A percentile compares a stretch with the other conserved stretches of the same genome.
Conservation (phyloP, 1,140 invertebrate genomes). For the Bombus affinis region DNA sequence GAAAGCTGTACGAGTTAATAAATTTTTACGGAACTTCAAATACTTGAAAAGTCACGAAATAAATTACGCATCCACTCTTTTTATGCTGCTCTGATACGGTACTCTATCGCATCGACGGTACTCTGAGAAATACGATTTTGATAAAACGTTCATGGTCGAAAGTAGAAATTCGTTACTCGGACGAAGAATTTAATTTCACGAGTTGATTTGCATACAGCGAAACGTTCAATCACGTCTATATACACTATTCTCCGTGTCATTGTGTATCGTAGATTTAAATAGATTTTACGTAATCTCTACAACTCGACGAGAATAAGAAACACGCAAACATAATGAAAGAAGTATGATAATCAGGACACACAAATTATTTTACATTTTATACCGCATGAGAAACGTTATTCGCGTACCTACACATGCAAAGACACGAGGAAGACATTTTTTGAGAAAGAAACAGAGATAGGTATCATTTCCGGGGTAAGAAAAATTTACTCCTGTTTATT, state of each 20-base stretch:
- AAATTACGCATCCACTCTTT: not conserved
- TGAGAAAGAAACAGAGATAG: not conserved
- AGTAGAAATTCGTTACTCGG: not conserved
- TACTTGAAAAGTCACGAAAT: not conserved
- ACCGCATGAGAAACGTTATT: not conserved
- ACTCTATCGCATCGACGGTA: not conserved
- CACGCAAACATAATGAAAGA: no score
- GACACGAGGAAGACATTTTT: not conserved
- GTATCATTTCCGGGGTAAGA: not conserved
- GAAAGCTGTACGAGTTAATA: no score
- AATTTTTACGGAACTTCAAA: no score
- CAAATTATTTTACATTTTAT: no score
- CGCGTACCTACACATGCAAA: not conserved
- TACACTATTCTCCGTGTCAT: not conserved
- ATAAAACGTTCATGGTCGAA: not conserved
- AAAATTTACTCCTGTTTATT: slow-evolving; percentile 12
- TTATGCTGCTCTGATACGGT: not conserved
- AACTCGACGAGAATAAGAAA: no score
- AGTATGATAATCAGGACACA: not conserved
- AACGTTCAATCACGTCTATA: no score
- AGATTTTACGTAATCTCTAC: not conserved
- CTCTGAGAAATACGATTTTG: not conserved
- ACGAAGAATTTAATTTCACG: not conserved
- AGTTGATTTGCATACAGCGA: not conserved
- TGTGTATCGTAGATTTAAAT: not conserved